Evolutionary conservation across 2,797 vertebrate species (phyloP).

Genomic region (Mormyrops attenuatus): DNA sequence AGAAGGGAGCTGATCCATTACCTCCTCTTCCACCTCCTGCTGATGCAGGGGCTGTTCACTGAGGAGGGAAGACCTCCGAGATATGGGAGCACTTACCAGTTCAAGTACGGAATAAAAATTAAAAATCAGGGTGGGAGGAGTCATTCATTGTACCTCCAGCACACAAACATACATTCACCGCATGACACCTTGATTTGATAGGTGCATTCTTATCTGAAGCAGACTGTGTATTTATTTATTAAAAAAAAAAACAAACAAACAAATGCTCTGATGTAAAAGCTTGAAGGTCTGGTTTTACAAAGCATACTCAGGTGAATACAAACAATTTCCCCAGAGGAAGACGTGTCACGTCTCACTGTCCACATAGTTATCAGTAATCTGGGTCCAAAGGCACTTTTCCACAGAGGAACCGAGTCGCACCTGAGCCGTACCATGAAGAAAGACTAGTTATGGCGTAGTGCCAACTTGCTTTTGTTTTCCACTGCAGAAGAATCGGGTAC

Average conservation of each 20-base stretch:
- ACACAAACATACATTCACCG: no score
- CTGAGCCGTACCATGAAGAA: not conserved
- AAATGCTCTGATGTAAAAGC: not conserved
- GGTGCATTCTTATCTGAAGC: not conserved
- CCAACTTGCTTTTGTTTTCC: not conserved
- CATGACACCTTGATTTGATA: not conserved
- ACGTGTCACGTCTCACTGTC: constrained; percentile 37
- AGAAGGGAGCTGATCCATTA: not conserved
- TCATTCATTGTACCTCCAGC: not conserved
- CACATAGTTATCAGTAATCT: constrained; percentile 46
- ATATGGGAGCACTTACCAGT: not conserved
- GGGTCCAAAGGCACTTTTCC: constrained; percentile 27
- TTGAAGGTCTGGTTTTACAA: no score
- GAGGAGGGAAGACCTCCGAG: not conserved
- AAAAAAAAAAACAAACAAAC: not conserved
- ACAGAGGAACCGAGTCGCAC: not conserved
- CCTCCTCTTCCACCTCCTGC: not conserved
- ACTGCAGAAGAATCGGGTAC: not conserved
- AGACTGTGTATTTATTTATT: not conserved
- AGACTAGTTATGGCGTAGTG: not conserved
- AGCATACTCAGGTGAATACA: constrained; percentile 55
- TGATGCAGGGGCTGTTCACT: not conserved
- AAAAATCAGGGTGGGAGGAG: not conserved
- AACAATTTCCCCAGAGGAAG: constrained; percentile 52
- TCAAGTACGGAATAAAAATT: not conserved